Conservation (phyloP, 2,113 vertebrate species). For the Lycocorax pyrrhopterus region DNA sequence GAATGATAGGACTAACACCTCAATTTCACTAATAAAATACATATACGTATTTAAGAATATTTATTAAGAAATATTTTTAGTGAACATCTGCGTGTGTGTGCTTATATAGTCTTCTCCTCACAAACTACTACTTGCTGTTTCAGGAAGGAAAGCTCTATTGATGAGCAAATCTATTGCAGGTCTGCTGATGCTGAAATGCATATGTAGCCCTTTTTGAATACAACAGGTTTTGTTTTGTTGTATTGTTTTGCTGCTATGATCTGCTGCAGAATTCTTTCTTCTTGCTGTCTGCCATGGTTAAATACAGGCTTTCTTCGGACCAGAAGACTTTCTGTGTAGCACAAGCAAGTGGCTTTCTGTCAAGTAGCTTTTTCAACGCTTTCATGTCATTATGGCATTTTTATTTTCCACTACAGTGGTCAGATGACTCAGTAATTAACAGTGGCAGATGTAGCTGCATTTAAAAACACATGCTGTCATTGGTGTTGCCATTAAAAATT, state of each 20-base stretch:
- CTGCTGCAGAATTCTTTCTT: background rate
- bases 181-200: background rate
- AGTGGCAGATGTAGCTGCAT: slow-evolving; percentile 42
- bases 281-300: background rate
- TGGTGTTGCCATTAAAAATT: slow-evolving; percentile 27
- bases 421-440: slow-evolving; percentile 25
- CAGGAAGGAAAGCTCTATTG: background rate
- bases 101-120: background rate
- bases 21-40: background rate
- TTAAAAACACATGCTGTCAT: slow-evolving; percentile 21
- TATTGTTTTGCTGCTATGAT: background rate
- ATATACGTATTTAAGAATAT: background rate
- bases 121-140: background rate
- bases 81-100: rapidly evolving
- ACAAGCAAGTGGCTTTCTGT: background rate
- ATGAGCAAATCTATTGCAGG: background rate
- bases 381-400: background rate
- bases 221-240: background rate
- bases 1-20: background rate
- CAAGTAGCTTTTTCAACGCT: background rate
- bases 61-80: background rate
- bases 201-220: background rate
- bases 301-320: background rate
- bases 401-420: slow-evolving; percentile 1
- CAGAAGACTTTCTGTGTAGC: background rate